Evolutionary conservation across 1,140 invertebrate genomes (phyloP).

Genomic region (Stegodyphus dumicola): DNA sequence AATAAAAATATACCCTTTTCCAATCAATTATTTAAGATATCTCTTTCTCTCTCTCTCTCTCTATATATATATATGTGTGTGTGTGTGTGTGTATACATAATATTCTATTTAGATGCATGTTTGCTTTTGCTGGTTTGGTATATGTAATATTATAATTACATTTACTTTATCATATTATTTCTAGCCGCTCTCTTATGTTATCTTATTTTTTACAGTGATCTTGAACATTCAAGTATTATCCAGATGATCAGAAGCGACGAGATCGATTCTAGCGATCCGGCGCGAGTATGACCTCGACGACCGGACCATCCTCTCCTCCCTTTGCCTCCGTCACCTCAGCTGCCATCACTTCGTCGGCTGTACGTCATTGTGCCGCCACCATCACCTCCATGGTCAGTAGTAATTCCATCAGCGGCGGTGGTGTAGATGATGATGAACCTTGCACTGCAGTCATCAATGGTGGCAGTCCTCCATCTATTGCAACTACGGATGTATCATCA

Average conservation of each 20-base stretch:
- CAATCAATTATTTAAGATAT: too few relatives aligned
- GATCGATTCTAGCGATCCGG: constrained; percentile 45
- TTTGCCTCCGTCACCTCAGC: constrained; percentile 45
- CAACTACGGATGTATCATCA: constrained; percentile 9
- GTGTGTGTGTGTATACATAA: too few relatives aligned
- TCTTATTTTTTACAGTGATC: constrained; percentile 37
- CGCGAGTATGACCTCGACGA: constrained; percentile 61
- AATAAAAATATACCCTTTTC: too few relatives aligned
- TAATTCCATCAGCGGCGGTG: constrained; percentile 31
- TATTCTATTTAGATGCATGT: too few relatives aligned
- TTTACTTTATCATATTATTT: too few relatives aligned
- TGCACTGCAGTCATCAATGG: constrained; percentile 29
- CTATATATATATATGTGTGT: too few relatives aligned
- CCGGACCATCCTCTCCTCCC: constrained; percentile 50
- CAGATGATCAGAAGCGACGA: constrained; percentile 59
- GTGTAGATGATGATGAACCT: constrained; percentile 38
- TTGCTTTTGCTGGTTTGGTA: too few relatives aligned
- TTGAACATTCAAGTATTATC: constrained; percentile 20
- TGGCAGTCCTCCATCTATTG: constrained; percentile 34
- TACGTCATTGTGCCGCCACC: neutral
- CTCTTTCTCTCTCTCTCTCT: too few relatives aligned
- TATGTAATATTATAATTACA: too few relatives aligned
- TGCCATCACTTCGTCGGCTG: constrained; percentile 6
- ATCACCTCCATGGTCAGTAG: constrained; percentile 54
- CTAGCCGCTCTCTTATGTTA: neutral